Evolutionary conservation across 2,797 vertebrate species (phyloP), one percentile per base, ranked within the genome.

Genomic region (Geotria australis): DNA sequence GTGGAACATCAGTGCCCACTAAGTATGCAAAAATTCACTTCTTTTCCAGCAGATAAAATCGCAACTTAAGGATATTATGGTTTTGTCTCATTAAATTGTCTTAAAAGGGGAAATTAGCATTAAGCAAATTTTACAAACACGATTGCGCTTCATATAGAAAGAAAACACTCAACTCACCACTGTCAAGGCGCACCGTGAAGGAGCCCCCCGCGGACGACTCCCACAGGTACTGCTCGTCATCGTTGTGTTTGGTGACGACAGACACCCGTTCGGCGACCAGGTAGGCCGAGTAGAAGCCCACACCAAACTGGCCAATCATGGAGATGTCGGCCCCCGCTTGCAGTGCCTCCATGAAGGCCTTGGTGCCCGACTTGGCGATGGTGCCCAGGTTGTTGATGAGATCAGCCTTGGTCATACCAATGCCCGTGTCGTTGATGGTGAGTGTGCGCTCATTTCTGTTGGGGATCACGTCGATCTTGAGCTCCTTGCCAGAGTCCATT

Each of bases 321-420:
- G 85, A 93, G 59, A 91, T 91, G 62, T 91, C 86, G 63, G 84
- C 80, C 2, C 86, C 85, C 70, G 85, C 83, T 82, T 86, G 83
- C 60, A 93, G 70, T 56, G 82, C 88, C 68, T 91, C 86, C 85
- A 86, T 83, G 62, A 93, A 95, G 24, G 84, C 85, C 68, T 86
- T 91, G 38, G 86, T 94, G 5, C 85, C 83, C 10, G 84, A 89
- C 69, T 93, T 86, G 7, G 85, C 82, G 38, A 89, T 85, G 57
- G 84, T 88, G 58, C 85, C 85, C 69, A 93, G 59, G 60, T 85
- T 94, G 70, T 88, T 93, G 62, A 85, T 78, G 56, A 93, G 78
- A 61, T 91, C 84, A 0, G 84, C 85, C 66, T 94, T 85, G 62
- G 82, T 94, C 88, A 95, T 86, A 57, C 83, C 83, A 15, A 83